Conservation (phyloP, 1,140 invertebrate genomes). For the Archivesica marissinica region DNA sequence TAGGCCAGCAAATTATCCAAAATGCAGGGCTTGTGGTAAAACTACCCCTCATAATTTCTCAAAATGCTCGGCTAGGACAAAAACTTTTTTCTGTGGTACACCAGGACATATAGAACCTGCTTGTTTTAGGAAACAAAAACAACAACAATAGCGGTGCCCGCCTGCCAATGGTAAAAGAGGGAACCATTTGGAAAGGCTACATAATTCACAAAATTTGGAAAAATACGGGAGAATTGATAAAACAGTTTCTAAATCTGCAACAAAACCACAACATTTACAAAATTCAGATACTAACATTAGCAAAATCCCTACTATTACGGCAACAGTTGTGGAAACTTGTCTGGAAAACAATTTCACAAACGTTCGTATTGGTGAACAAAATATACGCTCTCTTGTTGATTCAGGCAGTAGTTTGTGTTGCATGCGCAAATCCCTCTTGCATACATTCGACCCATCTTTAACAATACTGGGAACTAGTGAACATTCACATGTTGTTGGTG, state of each 20-base stretch:
- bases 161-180: too few relatives aligned
- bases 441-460: background rate
- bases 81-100: background rate
- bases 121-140: background rate
- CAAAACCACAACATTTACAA: too few relatives aligned
- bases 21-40: background rate
- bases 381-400: constrained; percentile 4
- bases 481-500: background rate
- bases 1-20: background rate
- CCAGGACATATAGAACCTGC: background rate
- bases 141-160: background rate
- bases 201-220: too few relatives aligned
- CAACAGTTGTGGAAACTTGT: too few relatives aligned
- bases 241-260: too few relatives aligned
- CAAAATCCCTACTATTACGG: too few relatives aligned
- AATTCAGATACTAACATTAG: too few relatives aligned
- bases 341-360: constrained; percentile 27
- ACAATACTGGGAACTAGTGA: background rate
- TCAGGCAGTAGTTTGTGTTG: constrained; percentile 14
- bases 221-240: too few relatives aligned
- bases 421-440: constrained; percentile 34
- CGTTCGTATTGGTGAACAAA: background rate
- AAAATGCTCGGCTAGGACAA: background rate
- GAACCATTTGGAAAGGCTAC: too few relatives aligned
- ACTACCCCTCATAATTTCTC: background rate